Percentiles rank a stretch among this genome's conserved stretches.
phyloP scores from a whole-genome alignment of 2,888 invertebrate species.

The Cataglyphis rosenhaueri region DNA sequence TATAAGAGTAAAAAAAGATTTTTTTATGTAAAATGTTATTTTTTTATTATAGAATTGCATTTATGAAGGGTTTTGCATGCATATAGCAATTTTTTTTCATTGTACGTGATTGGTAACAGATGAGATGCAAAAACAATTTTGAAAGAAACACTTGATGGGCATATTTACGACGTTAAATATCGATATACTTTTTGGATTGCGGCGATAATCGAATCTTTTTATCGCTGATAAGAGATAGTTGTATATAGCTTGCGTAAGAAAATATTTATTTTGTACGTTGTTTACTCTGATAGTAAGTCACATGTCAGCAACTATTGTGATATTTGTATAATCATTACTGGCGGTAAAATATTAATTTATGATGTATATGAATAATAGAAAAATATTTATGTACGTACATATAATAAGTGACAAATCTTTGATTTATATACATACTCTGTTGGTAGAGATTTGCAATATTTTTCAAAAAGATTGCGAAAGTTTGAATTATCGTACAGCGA shows the following conservation, averaged over 20 bases:
- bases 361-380: neutral
- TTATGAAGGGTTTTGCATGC: neutral
- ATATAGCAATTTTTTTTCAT: neutral
- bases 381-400: neutral
- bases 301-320: neutral
- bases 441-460: neutral
- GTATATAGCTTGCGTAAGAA: neutral
- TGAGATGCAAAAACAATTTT: neutral
- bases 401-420: neutral
- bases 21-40: neutral
- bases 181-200: constrained; percentile 72
- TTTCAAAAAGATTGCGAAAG: neutral
- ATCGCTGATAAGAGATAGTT: constrained; percentile 79
- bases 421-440: neutral
- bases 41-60: neutral
- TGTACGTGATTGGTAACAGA: neutral
- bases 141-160: constrained; percentile 19
- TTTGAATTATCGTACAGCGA: neutral
- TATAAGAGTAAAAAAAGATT: neutral
- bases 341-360: neutral
- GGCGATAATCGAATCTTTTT: constrained; percentile 74
- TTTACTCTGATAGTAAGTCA: neutral
- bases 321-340: neutral
- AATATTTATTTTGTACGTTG: neutral
- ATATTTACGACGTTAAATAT: constrained; percentile 78